Conservation (phyloP, 1,140 invertebrate species). For the Neoseiulus cucumeris region DNA sequence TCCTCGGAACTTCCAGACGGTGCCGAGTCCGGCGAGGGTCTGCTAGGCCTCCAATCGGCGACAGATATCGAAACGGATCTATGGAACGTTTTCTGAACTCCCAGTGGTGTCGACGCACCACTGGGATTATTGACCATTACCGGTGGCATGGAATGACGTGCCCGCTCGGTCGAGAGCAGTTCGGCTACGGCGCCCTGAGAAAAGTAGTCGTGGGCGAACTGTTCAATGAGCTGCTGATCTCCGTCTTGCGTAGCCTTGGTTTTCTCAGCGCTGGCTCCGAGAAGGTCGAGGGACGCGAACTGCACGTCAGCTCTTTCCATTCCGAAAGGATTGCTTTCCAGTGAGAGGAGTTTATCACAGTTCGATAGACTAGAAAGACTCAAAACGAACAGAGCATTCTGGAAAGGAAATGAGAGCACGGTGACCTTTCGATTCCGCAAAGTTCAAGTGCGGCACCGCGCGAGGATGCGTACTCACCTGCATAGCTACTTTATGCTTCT, state of each 20-base stretch:
- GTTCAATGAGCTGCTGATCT: background rate
- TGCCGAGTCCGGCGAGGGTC: background rate
- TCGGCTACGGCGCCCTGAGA: slow-evolving; percentile 10
- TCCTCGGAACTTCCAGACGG: background rate
- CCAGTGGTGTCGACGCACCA: background rate
- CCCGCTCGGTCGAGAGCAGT: slow-evolving; percentile 3
- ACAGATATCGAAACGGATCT: background rate
- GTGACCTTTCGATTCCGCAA: too few species aligned
- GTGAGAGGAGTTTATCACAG: background rate
- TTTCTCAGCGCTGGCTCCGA: background rate
- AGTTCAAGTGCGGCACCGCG: slow-evolving; percentile 9
- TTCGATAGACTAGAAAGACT: slow-evolving; percentile 6
- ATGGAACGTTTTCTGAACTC: background rate
- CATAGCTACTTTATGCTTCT: slow-evolving; percentile 9
- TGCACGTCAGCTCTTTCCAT: background rate
- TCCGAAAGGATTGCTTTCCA: background rate
- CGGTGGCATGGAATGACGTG: slow-evolving; percentile 4
- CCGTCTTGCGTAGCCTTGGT: background rate
- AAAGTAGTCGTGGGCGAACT: slow-evolving; percentile 10
- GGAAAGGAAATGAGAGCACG: background rate
- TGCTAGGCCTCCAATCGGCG: background rate
- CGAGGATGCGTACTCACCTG: slow-evolving; percentile 2
- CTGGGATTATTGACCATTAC: background rate
- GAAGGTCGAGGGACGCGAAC: background rate
- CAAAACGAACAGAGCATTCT: background rate